These are phyloP conservation scores for Labeo rohita DNA, from an alignment of 2,113 vertebrate genomes.

Conservation along the genomic window DNA sequence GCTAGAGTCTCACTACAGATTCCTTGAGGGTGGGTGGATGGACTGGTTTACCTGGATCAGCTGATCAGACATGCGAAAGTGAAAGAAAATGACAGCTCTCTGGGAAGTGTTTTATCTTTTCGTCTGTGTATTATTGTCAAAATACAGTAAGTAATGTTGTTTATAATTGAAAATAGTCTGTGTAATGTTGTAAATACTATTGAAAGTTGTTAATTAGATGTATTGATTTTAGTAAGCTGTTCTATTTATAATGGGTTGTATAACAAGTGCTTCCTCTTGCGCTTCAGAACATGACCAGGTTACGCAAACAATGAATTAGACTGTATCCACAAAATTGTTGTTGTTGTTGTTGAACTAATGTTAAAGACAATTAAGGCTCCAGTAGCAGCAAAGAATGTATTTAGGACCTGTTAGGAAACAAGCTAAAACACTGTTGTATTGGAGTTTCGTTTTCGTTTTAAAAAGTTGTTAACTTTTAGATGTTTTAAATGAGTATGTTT, in stretches of 20 bases:
- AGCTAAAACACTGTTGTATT: background rate
- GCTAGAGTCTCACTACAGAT: background rate
- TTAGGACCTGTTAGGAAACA: background rate
- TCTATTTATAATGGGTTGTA: too few relatives aligned
- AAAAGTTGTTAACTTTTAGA: background rate
- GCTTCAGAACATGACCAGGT: background rate
- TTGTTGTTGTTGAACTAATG: background rate
- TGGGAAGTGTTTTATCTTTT: background rate
- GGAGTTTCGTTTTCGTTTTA: background rate
- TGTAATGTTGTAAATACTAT: background rate
- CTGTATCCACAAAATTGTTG: background rate
- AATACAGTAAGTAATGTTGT: background rate
- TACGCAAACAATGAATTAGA: background rate
- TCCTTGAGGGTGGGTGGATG: background rate
- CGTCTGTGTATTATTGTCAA: background rate
- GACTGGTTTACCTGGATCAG: background rate
- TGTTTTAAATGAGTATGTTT: background rate
- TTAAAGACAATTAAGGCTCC: background rate
- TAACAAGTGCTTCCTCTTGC: background rate
- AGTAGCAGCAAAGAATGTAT: background rate
- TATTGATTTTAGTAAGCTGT: background rate
- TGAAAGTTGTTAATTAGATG: background rate
- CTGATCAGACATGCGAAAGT: background rate
- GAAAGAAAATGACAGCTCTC: background rate
- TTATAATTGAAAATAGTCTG: background rate